Base-by-base conservation (phyloP, 2,888 invertebrate genomes). In the Dicyrtoma fusca region DNA sequence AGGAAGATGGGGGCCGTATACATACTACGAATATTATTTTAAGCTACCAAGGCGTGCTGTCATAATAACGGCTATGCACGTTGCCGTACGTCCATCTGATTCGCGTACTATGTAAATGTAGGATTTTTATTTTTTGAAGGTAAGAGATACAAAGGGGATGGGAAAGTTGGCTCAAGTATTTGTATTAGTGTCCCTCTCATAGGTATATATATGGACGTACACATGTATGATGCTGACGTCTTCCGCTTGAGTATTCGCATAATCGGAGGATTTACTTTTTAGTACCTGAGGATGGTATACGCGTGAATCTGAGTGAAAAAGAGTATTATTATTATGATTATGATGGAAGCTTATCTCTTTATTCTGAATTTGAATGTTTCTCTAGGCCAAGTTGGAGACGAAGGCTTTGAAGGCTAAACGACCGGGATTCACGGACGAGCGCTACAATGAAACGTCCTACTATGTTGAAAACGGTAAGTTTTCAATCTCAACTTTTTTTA, bases 361-460 rank as follows among this genome's bases (percentile, higher is more conserved):
- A n/a, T 25, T 21, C 19, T 57, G 44, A 21, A 47, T 70, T 64
- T 69, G 25, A 42, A 21, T 71, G 26, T 66, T 10, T 25, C 53
- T 72, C 53, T 89, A 92, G 92, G 92, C 92, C 49, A 94, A 94
- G 87, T 87, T 94, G 84, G 94, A 94, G 87, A 93, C 94, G 81
- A 94, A 94, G 86, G 93, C 93, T 65, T 84, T 93, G 81, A 94
- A 94, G 85, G 94, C 94, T 73, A 94, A 93, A 85, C 88, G 94
- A 84, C 94, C 94, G 1, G 94, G 94, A 80, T 94, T 94, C 85
- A 94, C 93, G 47, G 94, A 94, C 85, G 94, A 94, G 84, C 88
- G 94, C 81, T 94, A 94, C 87, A 92, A 94, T 85, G 95, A 95
- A 86, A 95, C 95, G 21, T 94, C 94, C 71, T 96, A 95, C 85